phyloP scores from a whole-genome alignment of 2,888 invertebrate genomes.

The Eumacrocentrus americanus region DNA sequence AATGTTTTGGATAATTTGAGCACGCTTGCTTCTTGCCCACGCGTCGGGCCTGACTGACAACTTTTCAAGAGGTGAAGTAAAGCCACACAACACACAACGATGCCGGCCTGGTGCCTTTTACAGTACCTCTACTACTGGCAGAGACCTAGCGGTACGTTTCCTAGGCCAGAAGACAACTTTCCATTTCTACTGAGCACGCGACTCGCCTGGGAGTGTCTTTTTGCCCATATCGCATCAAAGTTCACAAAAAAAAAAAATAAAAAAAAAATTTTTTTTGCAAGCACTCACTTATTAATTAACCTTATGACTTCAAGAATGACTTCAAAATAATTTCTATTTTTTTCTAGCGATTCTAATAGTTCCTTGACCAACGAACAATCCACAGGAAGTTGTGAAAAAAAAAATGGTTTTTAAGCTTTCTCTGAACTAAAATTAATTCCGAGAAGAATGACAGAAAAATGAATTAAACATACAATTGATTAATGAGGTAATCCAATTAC shows the following conservation, averaged over 20 bases:
- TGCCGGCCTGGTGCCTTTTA: slow-evolving; percentile 27
- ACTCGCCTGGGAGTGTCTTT: slow-evolving; percentile 20
- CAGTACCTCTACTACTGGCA: slow-evolving; percentile 10
- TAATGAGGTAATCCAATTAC: neutral
- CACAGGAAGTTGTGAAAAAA: neutral
- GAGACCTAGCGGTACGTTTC: slow-evolving; percentile 12
- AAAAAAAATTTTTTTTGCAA: too few species aligned
- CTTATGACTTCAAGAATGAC: too few species aligned
- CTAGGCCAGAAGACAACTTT: slow-evolving; percentile 50
- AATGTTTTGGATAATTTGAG: neutral
- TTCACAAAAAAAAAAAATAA: neutral
- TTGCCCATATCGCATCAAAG: neutral
- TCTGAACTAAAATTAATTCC: too few species aligned
- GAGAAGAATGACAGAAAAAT: neutral
- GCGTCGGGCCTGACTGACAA: slow-evolving; percentile 13
- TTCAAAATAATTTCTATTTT: too few species aligned
- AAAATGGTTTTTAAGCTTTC: neutral
- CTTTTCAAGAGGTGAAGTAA: neutral
- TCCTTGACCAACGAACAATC: neutral
- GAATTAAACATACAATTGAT: too few species aligned
- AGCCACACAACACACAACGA: neutral
- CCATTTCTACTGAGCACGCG: slow-evolving; percentile 48
- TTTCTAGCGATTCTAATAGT: neutral
- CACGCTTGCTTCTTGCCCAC: neutral
- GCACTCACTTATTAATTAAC: too few species aligned